Evolutionary conservation across 2,113 vertebrate genomes (phyloP).

Genomic region (Psammodynastes pulverulentus): DNA sequence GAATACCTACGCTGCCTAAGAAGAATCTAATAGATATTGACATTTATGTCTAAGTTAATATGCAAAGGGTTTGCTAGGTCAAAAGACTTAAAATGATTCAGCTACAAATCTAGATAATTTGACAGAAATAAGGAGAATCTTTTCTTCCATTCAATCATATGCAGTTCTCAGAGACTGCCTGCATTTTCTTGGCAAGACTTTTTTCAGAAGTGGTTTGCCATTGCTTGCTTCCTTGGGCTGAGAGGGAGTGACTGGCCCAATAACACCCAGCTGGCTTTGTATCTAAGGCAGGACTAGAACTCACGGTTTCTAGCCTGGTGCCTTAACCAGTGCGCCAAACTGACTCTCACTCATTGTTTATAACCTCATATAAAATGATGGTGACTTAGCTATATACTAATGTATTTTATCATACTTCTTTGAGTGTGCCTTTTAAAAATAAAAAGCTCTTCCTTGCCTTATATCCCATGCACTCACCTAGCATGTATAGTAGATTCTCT

Average conservation of each 20-base stretch:
- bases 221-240: neutral
- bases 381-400: neutral
- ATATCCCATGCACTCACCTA: constrained; percentile 11
- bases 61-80: neutral
- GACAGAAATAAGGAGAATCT: neutral
- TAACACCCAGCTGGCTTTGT: neutral
- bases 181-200: neutral
- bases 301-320: neutral
- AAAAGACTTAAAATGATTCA: neutral
- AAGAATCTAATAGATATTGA: neutral
- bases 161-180: neutral
- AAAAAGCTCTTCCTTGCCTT: neutral
- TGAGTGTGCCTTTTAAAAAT: neutral
- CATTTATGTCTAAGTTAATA: neutral
- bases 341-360: neutral
- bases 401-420: neutral
- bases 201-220: neutral
- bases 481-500: neutral
- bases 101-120: neutral
- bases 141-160: neutral
- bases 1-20: neutral
- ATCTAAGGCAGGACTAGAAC: neutral
- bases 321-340: neutral
- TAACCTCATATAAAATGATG: neutral
- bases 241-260: neutral